These are phyloP conservation scores for Syngnathus acus DNA, from an alignment of 2,797 vertebrate species.

Conservation along the genomic window DNA sequence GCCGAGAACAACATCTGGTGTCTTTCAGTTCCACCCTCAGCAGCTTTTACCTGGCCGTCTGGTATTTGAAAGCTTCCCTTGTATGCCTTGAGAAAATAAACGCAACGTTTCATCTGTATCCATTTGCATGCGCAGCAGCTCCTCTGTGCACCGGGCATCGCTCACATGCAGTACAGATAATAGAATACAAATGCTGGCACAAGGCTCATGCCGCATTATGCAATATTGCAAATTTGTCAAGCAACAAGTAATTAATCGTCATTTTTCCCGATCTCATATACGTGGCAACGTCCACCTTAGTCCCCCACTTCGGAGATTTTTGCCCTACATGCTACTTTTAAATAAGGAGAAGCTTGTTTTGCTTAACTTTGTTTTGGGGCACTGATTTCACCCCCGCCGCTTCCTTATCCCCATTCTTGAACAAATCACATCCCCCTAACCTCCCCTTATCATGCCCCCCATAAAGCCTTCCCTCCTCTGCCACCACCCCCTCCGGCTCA, in stretches of 20 bases:
- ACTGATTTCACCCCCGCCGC: conserved; percentile 30
- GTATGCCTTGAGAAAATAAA: conserved; percentile 35
- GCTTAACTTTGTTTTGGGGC: conserved; percentile 33
- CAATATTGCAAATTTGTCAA: conserved; percentile 3
- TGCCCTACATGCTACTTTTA: conserved; percentile 7
- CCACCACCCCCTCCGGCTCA: conserved; percentile 39
- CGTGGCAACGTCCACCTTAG: conserved; percentile 12
- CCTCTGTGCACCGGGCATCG: neutral
- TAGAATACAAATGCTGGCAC: neutral
- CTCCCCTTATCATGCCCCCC: conserved; percentile 26
- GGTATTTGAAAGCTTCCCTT: conserved; percentile 36
- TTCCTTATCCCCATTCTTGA: conserved; percentile 36
- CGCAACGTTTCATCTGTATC: conserved; percentile 37
- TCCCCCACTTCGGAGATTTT: conserved; percentile 19
- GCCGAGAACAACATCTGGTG: conserved; percentile 52
- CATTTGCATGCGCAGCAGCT: conserved; percentile 20
- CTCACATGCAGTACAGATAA: neutral
- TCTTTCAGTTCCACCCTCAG: conserved; percentile 54
- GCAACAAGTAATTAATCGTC: conserved; percentile 15
- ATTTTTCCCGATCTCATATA: conserved; percentile 15
- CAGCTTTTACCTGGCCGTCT: conserved; percentile 44
- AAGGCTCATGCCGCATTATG: neutral
- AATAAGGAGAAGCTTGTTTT: conserved; percentile 29
- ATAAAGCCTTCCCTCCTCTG: conserved; percentile 28
- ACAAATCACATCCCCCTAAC: conserved; percentile 20